These are phyloP conservation scores for Ctenosaura bakeri DNA, from an alignment of 2,797 vertebrate species.

Conservation along the genomic window DNA sequence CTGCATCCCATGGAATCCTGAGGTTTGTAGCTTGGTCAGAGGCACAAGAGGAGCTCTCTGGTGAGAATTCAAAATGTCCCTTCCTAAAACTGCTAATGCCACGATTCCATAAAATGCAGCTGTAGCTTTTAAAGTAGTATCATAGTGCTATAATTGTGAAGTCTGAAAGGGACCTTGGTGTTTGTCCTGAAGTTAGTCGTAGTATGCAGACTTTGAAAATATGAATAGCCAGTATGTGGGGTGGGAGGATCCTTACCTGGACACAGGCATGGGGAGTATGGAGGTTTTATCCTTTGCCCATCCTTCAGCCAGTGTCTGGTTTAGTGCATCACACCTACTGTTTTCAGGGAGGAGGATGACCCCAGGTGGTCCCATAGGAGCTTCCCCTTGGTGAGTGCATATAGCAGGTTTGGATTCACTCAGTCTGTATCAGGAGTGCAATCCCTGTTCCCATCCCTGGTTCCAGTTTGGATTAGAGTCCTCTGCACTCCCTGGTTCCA, in stretches of 20 bases:
- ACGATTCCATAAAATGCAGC: too few species aligned
- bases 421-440: not conserved
- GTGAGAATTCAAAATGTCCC: too few species aligned
- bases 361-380: not conserved
- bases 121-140: not conserved
- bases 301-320: not conserved
- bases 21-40: too few species aligned
- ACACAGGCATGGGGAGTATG: not conserved
- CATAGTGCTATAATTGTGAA: not conserved
- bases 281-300: not conserved
- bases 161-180: accelerated
- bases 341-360: not conserved
- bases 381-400: not conserved
- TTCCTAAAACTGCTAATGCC: too few species aligned
- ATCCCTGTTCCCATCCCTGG: not conserved
- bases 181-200: not conserved
- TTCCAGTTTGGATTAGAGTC: not conserved
- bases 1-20: too few species aligned
- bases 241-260: not conserved
- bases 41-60: too few species aligned
- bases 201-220: not conserved
- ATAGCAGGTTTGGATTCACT: not conserved
- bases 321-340: not conserved
- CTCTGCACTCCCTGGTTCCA: not conserved
- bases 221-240: not conserved